Evolutionary conservation across 2,888 invertebrate genomes (phyloP).

Genomic region (Phaedon cochleariae): DNA sequence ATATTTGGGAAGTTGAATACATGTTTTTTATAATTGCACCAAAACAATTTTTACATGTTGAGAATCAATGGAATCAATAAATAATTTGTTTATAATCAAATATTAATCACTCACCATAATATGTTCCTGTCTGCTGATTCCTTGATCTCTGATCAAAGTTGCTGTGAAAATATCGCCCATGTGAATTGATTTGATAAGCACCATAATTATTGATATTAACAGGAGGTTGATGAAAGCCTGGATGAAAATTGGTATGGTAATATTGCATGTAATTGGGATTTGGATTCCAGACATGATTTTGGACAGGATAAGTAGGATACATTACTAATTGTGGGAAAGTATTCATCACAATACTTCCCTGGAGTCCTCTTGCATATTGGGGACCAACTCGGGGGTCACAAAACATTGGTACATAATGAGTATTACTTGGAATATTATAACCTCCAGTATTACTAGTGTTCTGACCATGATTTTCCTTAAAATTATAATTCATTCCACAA

Average conservation of each 20-base stretch:
- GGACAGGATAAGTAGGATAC: background rate
- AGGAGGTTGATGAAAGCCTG: too few relatives aligned
- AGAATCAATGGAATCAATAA: too few relatives aligned
- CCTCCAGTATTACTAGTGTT: background rate
- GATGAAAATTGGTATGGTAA: background rate
- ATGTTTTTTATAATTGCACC: too few relatives aligned
- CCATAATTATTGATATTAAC: background rate
- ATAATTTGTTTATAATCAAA: background rate
- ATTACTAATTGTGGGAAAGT: background rate
- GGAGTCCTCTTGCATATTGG: background rate
- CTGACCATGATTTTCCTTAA: background rate
- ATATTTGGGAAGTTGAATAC: too few relatives aligned
- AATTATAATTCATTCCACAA: background rate
- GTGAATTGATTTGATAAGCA: constrained; percentile 2
- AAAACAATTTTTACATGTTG: too few relatives aligned
- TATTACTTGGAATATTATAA: background rate
- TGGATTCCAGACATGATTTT: background rate
- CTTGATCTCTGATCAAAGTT: background rate
- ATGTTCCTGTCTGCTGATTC: background rate
- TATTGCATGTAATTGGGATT: background rate
- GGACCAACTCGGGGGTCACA: background rate
- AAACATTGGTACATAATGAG: background rate
- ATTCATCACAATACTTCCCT: background rate
- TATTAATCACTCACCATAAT: constrained; percentile 6
- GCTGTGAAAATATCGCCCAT: constrained; percentile 23